Evolutionary conservation across 1,140 invertebrate species (phyloP), one percentile per base, ranked within the genome.

Genomic region (Drosophila lacteicornis): DNA sequence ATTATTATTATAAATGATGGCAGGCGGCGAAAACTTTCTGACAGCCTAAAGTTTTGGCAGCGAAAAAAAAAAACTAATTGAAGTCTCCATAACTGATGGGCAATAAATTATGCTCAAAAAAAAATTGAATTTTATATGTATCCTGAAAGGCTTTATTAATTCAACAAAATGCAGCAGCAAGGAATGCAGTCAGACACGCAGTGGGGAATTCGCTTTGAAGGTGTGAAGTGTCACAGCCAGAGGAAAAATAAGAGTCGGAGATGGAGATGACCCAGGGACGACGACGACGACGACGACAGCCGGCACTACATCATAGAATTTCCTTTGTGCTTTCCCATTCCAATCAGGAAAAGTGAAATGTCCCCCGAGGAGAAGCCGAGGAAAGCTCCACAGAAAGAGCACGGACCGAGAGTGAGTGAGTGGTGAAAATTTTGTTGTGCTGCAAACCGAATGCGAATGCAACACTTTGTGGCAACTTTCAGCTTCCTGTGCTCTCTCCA

Each of bases 381-480:
- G 13, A 57, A 65, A 30, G 53, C 30, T 22, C 27, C 27, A 25
- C 17, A 22, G 13, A 43, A 36, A 65, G 51, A 17, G 19, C 9
- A n/a, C 9, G 8, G 9, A 4, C 1, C 19, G 19, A 13, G 7
- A 3, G 13, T 2, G 13, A 22, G 27, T 1, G 45, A 49, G 7
- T 38, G 60, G 12, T 36, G 15, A 51, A 69, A 66, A 46, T 53
- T 30, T 67, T 68, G 62, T 70, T 46, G 67, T 55, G 49, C 61
- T 66, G 67, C 36, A 67, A 27, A 33, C 67, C 47, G 62, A 73
- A 71, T 73, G 69, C 38, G 55, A 73, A 73, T 83, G 81, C 81
- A 84, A 82, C 63, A 67, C 71, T 75, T 83, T 80, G 69, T 75
- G 63, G 75, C 70, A 82, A 71, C 43, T 70, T 69, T 58, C 63